phyloP scores from a whole-genome alignment of 2,797 vertebrate species.

The Dicrostonyx torquatus region DNA sequence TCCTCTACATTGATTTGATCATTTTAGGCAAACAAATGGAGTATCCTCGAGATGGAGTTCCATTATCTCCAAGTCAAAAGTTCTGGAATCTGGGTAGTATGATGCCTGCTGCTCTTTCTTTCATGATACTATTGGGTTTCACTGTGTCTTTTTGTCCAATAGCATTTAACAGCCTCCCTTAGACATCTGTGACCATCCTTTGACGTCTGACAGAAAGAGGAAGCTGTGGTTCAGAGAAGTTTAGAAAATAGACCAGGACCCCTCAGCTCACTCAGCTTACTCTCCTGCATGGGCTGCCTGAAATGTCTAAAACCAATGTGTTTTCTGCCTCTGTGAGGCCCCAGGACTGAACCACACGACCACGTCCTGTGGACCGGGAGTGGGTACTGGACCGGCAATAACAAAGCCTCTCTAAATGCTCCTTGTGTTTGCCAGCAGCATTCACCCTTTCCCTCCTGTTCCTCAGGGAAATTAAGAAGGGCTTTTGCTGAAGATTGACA shows the following conservation, averaged over 20 bases:
- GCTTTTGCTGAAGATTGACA: neutral
- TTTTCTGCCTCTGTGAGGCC: fast-evolving
- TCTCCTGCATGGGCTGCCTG: neutral
- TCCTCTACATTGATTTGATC: neutral
- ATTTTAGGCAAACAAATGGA: constrained; percentile 32
- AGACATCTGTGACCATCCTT: neutral
- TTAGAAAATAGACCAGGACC: neutral
- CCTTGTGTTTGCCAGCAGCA: neutral
- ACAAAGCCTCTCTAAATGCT: neutral
- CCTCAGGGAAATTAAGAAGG: constrained; percentile 21
- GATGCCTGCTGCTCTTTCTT: neutral
- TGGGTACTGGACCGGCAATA: fast-evolving
- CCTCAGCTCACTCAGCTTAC: fast-evolving
- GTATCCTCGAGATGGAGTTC: neutral
- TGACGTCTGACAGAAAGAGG: neutral
- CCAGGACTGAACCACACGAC: fast-evolving
- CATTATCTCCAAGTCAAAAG: neutral
- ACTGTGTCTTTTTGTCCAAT: neutral
- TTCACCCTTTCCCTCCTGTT: neutral
- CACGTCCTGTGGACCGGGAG: fast-evolving
- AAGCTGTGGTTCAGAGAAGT: neutral
- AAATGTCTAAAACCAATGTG: fast-evolving
- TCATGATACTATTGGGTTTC: neutral
- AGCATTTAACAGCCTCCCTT: neutral
- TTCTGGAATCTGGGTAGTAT: neutral